phyloP scores from a whole-genome alignment of 2,888 invertebrate species.

The Melanotus villosus region DNA sequence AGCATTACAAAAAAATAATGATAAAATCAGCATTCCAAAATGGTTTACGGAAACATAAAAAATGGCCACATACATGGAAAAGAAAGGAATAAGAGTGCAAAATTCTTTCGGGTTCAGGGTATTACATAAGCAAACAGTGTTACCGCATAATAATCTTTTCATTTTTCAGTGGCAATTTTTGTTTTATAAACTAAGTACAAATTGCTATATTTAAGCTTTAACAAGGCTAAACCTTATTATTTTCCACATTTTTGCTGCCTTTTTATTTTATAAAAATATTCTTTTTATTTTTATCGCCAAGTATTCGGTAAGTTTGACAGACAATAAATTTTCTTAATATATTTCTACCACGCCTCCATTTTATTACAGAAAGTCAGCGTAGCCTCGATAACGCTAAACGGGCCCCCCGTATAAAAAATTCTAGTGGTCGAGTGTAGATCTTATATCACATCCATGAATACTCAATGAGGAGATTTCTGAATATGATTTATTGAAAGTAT shows the following conservation, averaged over 20 bases:
- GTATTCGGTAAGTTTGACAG: conserved; percentile 56
- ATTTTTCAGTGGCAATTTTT: conserved; percentile 57
- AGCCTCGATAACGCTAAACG: conserved; percentile 24
- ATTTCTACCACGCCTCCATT: conserved; percentile 54
- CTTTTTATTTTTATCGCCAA: conserved; percentile 51
- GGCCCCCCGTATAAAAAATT: conserved; percentile 23
- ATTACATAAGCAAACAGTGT: conserved; percentile 34
- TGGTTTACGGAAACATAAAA: no score
- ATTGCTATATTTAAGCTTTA: conserved; percentile 57
- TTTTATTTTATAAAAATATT: conserved; percentile 39
- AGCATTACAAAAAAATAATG: no score
- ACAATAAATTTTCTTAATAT: conserved; percentile 58
- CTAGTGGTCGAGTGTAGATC: conserved; percentile 52
- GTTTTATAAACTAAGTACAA: conserved; percentile 55
- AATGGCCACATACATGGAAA: no score
- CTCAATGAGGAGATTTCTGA: conserved; percentile 57
- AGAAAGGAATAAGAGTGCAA: no score
- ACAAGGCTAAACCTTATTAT: conserved; percentile 56
- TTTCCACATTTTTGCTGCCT: conserved; percentile 49
- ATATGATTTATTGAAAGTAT: conserved; percentile 53
- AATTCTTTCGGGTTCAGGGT: background rate
- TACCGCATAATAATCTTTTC: conserved; percentile 34
- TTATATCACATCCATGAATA: conserved; percentile 59
- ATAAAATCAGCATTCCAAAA: no score
- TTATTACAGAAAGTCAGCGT: conserved; percentile 54